Evolutionary conservation across 2,113 vertebrate species (phyloP).

Genomic region (Capreolus pygargus): DNA sequence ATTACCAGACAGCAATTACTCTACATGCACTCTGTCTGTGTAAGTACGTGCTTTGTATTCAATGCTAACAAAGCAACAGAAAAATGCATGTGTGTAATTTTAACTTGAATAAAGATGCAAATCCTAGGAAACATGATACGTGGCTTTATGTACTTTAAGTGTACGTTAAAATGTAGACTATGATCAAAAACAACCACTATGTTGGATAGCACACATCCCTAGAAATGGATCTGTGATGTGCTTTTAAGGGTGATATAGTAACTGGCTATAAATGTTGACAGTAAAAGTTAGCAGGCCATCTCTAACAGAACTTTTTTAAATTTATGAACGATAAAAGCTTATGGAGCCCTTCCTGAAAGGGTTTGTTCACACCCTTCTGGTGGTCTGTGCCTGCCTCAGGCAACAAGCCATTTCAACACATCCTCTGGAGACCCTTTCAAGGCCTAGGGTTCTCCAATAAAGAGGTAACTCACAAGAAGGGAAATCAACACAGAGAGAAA

Average conservation of each 20-base stretch:
- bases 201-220: neutral
- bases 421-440: neutral
- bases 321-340: constrained; percentile 3
- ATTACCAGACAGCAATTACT: neutral
- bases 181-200: neutral
- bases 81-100: neutral
- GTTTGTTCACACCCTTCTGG: neutral
- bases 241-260: neutral
- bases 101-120: neutral
- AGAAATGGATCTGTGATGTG: neutral
- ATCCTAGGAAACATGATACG: neutral
- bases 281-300: neutral
- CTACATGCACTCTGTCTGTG: neutral
- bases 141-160: constrained; percentile 18
- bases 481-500: neutral
- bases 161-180: neutral
- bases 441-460: neutral
- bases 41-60: constrained; percentile 33
- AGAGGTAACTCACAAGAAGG: neutral
- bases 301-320: neutral
- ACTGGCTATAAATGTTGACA: neutral
- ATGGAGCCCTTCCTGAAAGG: neutral
- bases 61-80: neutral
- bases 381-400: neutral
- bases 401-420: neutral